Conservation (phyloP, 2,797 vertebrate species). For the Telmatherina bonti region DNA sequence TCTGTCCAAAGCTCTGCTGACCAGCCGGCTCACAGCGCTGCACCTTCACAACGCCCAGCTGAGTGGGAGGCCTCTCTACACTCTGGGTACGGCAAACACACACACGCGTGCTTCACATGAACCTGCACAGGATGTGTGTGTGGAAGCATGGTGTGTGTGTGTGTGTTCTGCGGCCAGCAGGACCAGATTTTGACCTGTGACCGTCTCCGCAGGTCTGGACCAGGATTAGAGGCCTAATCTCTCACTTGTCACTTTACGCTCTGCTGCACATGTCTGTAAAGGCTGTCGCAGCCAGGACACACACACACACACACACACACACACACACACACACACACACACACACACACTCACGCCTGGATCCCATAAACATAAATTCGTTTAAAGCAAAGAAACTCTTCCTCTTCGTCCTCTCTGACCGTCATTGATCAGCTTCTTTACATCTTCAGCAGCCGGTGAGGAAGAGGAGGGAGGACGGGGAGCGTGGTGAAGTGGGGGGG, state of each 20-base stretch:
- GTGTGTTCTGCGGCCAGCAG: slow-evolving; percentile 79
- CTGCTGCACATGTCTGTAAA: slow-evolving; percentile 77
- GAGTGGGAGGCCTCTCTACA: slow-evolving; percentile 81
- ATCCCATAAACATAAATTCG: slow-evolving; percentile 7
- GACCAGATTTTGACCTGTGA: slow-evolving; percentile 86
- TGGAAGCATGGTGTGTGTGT: slow-evolving; percentile 21
- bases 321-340: slow-evolving; percentile 20
- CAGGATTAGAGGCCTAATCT: slow-evolving; percentile 86
- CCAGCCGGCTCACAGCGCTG: slow-evolving; percentile 79
- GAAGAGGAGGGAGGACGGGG: too few species aligned
- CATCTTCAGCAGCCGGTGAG: too few species aligned
- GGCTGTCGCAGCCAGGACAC: slow-evolving; percentile 65
- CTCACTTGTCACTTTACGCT: slow-evolving; percentile 86
- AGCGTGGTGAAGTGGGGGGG: too few species aligned
- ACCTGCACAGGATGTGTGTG: not conserved
- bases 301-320: slow-evolving; percentile 28
- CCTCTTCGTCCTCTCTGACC: too few species aligned
- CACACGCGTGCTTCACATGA: slow-evolving; percentile 1
- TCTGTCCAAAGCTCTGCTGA: slow-evolving; percentile 80
- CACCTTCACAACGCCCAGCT: slow-evolving; percentile 80
- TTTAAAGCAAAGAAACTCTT: too few species aligned
- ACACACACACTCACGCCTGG: slow-evolving; percentile 6
- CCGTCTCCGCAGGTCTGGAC: slow-evolving; percentile 82
- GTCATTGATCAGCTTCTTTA: too few species aligned
- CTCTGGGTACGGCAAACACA: slow-evolving; percentile 73